phyloP scores from a whole-genome alignment of 2,888 invertebrate genomes.

The Troides helena region DNA sequence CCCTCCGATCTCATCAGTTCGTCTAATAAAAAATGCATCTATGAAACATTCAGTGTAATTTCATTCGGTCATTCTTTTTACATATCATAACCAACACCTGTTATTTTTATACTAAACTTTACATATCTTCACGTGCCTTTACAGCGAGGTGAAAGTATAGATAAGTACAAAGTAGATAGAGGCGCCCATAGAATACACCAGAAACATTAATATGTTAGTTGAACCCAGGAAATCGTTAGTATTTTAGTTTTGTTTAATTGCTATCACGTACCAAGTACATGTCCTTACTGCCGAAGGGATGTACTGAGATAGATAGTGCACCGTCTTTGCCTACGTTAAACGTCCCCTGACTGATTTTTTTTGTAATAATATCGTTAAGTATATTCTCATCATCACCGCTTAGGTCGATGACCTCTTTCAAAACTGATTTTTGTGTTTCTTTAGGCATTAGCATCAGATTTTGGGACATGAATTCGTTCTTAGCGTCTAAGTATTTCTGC shows the following conservation, averaged over 20 bases:
- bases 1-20: too few species aligned
- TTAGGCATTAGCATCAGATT: slow-evolving; percentile 72
- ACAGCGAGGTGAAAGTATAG: slow-evolving; percentile 1
- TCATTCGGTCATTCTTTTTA: background rate
- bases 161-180: slow-evolving; percentile 25
- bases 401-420: slow-evolving; percentile 68
- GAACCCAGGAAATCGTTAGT: slow-evolving; percentile 35
- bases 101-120: background rate
- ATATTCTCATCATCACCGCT: slow-evolving; percentile 65
- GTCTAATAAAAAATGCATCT: background rate
- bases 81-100: slow-evolving; percentile 10
- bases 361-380: slow-evolving; percentile 58
- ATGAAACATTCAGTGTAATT: background rate
- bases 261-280: slow-evolving; percentile 60
- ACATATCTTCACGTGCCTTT: slow-evolving; percentile 10
- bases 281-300: slow-evolving; percentile 55
- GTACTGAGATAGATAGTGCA: slow-evolving; percentile 69
- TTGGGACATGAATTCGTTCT: slow-evolving; percentile 75
- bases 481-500: slow-evolving; percentile 71
- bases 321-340: slow-evolving; percentile 70
- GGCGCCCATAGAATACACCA: slow-evolving; percentile 30
- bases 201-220: slow-evolving; percentile 35
- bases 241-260: slow-evolving; percentile 30
- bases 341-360: slow-evolving; percentile 62
- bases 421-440: slow-evolving; percentile 54